These are phyloP conservation scores for Thryonomys swinderianus DNA, from an alignment of 2,113 vertebrate species.

Conservation along the genomic window DNA sequence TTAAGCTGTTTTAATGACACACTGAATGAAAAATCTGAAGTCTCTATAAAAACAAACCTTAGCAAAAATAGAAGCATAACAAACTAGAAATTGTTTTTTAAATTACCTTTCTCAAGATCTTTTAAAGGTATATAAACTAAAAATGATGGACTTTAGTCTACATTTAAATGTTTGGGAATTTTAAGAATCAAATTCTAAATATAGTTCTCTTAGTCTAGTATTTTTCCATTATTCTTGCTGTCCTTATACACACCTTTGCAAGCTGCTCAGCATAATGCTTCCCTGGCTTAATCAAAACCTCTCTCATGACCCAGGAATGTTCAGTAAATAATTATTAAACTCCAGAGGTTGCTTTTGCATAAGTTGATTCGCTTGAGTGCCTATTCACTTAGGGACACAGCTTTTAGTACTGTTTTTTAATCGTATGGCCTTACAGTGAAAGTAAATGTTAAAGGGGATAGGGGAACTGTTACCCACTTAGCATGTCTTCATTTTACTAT, in stretches of 20 bases:
- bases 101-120: background rate
- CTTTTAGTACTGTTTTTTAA: slow-evolving; percentile 76
- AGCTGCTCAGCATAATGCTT: slow-evolving; percentile 89
- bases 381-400: slow-evolving; percentile 79
- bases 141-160: background rate
- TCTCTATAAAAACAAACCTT: slow-evolving; percentile 43
- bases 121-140: background rate
- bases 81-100: slow-evolving; percentile 35
- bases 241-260: slow-evolving; percentile 84
- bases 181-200: slow-evolving; percentile 74
- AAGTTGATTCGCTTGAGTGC: slow-evolving; percentile 89
- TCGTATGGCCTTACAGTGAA: slow-evolving; percentile 72
- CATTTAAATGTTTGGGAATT: slow-evolving; percentile 30
- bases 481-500: slow-evolving; percentile 34
- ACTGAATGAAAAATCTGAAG: background rate
- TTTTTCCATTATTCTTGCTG: slow-evolving; percentile 86
- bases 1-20: slow-evolving; percentile 48
- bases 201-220: slow-evolving; percentile 82
- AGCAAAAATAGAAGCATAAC: background rate
- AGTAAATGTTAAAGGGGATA: slow-evolving; percentile 64
- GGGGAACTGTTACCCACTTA: background rate
- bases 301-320: slow-evolving; percentile 88
- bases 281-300: slow-evolving; percentile 89
- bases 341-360: slow-evolving; percentile 84
- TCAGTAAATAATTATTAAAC: slow-evolving; percentile 91